Conservation (phyloP, 1,140 invertebrate genomes). For the Conus ventricosus region DNA sequence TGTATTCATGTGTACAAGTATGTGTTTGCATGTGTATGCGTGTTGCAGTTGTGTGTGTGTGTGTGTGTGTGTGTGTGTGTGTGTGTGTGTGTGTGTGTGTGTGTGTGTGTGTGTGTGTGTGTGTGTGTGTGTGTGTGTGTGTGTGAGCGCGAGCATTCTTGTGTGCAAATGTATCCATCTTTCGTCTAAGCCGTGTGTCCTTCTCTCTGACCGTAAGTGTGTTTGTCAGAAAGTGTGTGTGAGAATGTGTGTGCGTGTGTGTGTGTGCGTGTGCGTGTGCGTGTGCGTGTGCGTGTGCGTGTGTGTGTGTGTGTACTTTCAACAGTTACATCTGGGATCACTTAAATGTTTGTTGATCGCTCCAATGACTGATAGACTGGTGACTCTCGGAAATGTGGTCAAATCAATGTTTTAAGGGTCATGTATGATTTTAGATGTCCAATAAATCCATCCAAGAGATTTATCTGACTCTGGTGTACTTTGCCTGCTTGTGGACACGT, state of each 20-base stretch:
- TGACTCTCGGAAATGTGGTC: too few species aligned
- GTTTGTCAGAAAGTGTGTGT: neutral
- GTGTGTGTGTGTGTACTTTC: neutral
- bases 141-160: neutral
- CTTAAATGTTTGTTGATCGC: too few species aligned
- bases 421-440: too few species aligned
- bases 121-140: slow-evolving; percentile 6
- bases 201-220: neutral
- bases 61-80: too few species aligned
- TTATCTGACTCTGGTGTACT: neutral
- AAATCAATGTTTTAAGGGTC: too few species aligned
- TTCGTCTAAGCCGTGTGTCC: neutral
- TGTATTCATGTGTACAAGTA: too few species aligned
- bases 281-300: neutral
- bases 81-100: slow-evolving; percentile 1
- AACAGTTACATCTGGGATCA: too few species aligned
- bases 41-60: too few species aligned
- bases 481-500: neutral
- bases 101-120: slow-evolving; percentile 10
- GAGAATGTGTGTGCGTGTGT: neutral
- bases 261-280: neutral
- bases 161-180: neutral
- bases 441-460: too few species aligned
- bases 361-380: too few species aligned
- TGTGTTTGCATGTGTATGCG: too few species aligned